phyloP scores from a whole-genome alignment of 2,113 vertebrate species.

The Heteronetta atricapilla region DNA sequence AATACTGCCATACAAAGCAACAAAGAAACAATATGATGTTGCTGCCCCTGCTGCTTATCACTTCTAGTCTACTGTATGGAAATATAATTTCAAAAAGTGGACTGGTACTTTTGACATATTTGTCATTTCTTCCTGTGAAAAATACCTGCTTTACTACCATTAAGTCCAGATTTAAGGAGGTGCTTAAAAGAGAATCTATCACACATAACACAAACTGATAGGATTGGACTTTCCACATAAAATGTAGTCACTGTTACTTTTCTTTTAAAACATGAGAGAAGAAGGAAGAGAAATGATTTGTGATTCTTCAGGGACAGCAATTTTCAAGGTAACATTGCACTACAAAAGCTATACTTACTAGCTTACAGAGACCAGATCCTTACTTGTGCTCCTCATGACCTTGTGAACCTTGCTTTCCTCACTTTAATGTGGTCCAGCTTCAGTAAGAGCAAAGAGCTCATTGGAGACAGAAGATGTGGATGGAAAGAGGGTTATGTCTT shows the following conservation, averaged over 20 bases:
- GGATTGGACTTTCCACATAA: background rate
- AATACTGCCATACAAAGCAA: background rate
- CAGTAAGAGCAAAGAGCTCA: background rate
- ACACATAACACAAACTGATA: background rate
- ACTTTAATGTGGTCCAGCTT: background rate
- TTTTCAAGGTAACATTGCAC: background rate
- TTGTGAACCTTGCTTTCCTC: background rate
- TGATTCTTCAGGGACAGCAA: background rate
- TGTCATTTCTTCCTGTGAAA: background rate
- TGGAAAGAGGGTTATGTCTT: background rate
- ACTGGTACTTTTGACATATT: background rate
- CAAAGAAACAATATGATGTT: background rate
- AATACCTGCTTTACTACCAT: background rate
- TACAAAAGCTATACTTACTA: background rate
- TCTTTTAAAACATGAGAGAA: background rate
- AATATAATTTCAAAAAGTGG: background rate
- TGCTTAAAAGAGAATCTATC: background rate
- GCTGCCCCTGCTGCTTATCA: background rate
- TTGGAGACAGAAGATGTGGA: background rate
- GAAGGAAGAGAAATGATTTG: background rate
- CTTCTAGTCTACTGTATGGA: background rate
- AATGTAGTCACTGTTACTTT: background rate
- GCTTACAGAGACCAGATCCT: accelerated
- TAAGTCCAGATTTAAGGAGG: background rate
- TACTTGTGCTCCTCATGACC: background rate